phyloP scores from a whole-genome alignment of 1,140 invertebrate species.

The Akabosia matsudoensis region DNA sequence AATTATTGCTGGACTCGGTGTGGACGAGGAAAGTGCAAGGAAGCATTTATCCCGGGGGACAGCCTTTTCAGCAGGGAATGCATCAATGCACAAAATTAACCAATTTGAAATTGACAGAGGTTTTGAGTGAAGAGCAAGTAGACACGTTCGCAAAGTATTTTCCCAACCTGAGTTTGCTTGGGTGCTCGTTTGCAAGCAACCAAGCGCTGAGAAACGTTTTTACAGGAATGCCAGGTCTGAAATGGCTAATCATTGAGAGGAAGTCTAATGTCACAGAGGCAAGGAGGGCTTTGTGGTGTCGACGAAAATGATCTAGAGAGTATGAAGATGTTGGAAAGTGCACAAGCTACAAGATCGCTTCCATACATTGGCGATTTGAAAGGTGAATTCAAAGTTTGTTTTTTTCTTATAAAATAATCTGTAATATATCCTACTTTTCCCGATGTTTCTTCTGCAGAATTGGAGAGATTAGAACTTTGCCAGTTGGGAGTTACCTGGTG shows the following conservation, averaged over 20 bases:
- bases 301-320: neutral
- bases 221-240: neutral
- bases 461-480: slow-evolving; percentile 31
- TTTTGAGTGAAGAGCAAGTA: neutral
- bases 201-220: slow-evolving; percentile 15
- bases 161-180: slow-evolving; percentile 27
- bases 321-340: neutral
- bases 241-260: neutral
- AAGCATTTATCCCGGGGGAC: slow-evolving; percentile 6
- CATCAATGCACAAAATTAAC: neutral
- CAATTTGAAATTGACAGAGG: neutral
- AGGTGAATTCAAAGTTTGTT: slow-evolving; percentile 9
- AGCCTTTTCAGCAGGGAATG: neutral
- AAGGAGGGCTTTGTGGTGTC: slow-evolving; percentile 11
- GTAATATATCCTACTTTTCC: neutral
- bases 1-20: slow-evolving; percentile 18
- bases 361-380: slow-evolving; percentile 27
- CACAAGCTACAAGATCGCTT: neutral
- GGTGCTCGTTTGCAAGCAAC: slow-evolving; percentile 27
- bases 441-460: slow-evolving; percentile 21
- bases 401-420: neutral
- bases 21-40: slow-evolving; percentile 31
- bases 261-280: slow-evolving; percentile 16
- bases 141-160: slow-evolving; percentile 19
- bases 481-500: slow-evolving; percentile 27